Percentiles rank a stretch among this genome's conserved stretches.
Evolutionary conservation across 2,113 vertebrate genomes (phyloP).

Genomic region (Verasper variegatus): DNA sequence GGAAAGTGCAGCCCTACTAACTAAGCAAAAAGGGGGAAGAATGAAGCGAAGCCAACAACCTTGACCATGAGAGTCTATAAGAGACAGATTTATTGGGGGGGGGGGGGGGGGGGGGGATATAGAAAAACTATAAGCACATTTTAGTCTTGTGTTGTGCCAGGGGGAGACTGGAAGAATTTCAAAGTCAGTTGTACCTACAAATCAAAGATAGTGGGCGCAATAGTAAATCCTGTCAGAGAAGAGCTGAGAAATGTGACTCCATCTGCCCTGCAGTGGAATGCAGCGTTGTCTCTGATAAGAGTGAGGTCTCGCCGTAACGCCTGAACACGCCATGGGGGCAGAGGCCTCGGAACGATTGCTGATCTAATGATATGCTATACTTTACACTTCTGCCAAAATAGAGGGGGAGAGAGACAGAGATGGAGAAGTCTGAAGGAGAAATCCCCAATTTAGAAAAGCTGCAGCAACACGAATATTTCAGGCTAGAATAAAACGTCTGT

Average conservation of each 20-base stretch:
- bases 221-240: conserved; percentile 63
- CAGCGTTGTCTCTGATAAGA: conserved; percentile 63
- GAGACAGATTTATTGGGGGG: background rate
- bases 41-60: background rate
- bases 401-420: background rate
- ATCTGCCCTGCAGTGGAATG: conserved; percentile 65
- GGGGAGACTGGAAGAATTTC: conserved; percentile 12
- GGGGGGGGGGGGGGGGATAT: no score
- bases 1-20: background rate
- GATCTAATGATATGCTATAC: conserved; percentile 67
- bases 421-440: conserved; percentile 17
- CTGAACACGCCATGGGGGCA: conserved; percentile 60
- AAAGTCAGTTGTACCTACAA: conserved; percentile 60
- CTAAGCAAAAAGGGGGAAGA: background rate
- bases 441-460: conserved; percentile 25
- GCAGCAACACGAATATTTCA: background rate
- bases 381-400: conserved; percentile 52
- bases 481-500: conserved; percentile 7
- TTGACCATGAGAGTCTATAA: background rate
- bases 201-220: conserved; percentile 57
- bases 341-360: conserved; percentile 50
- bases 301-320: conserved; percentile 42
- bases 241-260: conserved; percentile 52
- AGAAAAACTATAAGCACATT: conserved; percentile 8
- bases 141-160: conserved; percentile 6